These are phyloP conservation scores for Coracias cyanogaster DNA, from an alignment of 2,797 vertebrate genomes.

Conservation along the genomic window DNA sequence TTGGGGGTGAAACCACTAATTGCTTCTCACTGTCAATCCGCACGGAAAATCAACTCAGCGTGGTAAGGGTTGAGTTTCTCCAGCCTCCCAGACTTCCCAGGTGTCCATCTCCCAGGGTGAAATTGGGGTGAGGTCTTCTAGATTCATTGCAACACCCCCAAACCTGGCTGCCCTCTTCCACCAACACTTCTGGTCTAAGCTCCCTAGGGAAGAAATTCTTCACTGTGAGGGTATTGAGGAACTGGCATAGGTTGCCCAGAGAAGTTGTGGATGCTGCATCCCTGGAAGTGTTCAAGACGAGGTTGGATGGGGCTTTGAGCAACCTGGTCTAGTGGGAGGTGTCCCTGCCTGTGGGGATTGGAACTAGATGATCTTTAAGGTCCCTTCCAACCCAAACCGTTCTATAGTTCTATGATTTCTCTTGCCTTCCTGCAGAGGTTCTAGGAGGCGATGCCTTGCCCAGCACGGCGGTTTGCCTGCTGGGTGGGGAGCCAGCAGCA, in stretches of 20 bases:
- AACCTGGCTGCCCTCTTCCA: not conserved
- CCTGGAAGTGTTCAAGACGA: not conserved
- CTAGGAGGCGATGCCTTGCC: not conserved
- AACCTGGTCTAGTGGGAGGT: not conserved
- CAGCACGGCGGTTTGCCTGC: not conserved
- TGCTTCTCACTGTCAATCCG: not conserved
- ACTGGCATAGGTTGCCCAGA: not conserved
- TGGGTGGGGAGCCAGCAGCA: not conserved
- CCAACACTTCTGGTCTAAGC: not conserved
- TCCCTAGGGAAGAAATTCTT: not conserved
- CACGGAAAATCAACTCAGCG: not conserved
- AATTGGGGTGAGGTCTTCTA: not conserved
- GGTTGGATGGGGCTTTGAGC: not conserved
- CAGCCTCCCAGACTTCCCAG: not conserved
- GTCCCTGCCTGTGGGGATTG: not conserved
- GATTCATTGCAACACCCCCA: fast-evolving
- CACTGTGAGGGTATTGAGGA: not conserved
- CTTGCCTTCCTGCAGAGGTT: not conserved
- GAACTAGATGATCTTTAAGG: not conserved
- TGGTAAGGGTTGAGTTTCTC: not conserved
- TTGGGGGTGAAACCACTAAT: not conserved
- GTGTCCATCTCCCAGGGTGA: not conserved
- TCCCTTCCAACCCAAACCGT: not conserved
- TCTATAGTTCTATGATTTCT: not conserved
- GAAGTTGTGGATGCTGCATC: not conserved